Evolutionary conservation across 2,113 vertebrate genomes (phyloP), one percentile per base, ranked within the genome.

Genomic region (Rhodinocichla rosea): DNA sequence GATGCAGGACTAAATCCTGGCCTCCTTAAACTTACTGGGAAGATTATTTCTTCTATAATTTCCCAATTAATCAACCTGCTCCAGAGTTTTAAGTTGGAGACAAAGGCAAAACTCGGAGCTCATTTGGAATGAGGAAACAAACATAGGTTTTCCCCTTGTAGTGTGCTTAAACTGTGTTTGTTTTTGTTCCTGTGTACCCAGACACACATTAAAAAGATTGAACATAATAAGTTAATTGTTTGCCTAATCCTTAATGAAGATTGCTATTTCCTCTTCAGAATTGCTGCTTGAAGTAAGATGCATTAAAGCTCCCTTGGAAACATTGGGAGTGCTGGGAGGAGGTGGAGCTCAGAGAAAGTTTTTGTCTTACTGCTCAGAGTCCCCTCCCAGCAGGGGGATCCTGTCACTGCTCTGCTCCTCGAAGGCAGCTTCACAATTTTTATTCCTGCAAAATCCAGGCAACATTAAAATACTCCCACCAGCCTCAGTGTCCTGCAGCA

Each of bases 241-340:
- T 89, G 79, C 89, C 76, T 94, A 60, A 94, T 96, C 81, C 89
- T 84, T 95, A 92, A 94, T 95, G 94, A 96, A 96, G 94, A 96
- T 94, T 94, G 89, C 91, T 92, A 10, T 77, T 96, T 94, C 76
- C 91, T 94, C 77, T 91, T 47, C 65, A 71, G 69, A 94, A 94
- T 68, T 92, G 83, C 92, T 90, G 95, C 91, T 92, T 78, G 35
- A 93, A 87, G 56, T 78, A 28, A 90, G 73, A 83, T 40, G 77
- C n/a, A 60, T 87, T 78, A 89, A 91, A 79, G 65, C 76, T 77
- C 27, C 17, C 3, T 69, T 65, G 39, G 79, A 83, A 59, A 14
- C 16, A 4, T 2, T 74, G 74, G 73, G 60, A 19, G n/a, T 62
- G 71, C 14, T 76, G 75, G 57, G 60, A 55, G 55, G n/a, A 40